A percentile compares a stretch with the other conserved stretches of the same genome.
Conservation (phyloP, 2,797 vertebrate species). For the Epinephelus malabaricus region DNA sequence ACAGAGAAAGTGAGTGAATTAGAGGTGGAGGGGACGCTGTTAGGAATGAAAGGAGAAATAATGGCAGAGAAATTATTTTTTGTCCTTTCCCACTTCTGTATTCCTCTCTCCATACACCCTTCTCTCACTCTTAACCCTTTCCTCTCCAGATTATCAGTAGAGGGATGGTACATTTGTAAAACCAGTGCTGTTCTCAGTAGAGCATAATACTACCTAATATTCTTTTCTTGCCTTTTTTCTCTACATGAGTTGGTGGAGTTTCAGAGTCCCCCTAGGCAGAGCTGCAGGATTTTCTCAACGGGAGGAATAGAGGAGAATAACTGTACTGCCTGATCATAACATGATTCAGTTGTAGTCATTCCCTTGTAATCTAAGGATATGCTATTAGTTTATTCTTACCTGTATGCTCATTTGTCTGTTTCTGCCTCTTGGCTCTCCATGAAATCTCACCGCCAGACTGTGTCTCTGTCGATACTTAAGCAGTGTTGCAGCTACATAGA, state of each 20-base stretch:
- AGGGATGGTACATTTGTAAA: constrained; percentile 23
- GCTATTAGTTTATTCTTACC: not conserved
- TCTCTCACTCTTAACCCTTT: not conserved
- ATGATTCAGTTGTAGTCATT: constrained; percentile 13
- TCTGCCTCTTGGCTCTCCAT: constrained; percentile 13
- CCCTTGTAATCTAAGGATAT: not conserved
- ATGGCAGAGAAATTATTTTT: constrained; percentile 11
- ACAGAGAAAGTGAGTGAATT: constrained; percentile 36
- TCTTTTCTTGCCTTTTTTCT: constrained; percentile 15
- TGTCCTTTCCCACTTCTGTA: not conserved
- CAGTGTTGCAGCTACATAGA: constrained; percentile 29
- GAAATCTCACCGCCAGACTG: constrained; percentile 7
- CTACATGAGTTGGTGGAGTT: not conserved
- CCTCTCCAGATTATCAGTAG: constrained; percentile 1
- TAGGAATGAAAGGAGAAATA: constrained; percentile 37
- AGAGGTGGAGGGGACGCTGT: constrained; percentile 24
- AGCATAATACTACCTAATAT: constrained; percentile 1
- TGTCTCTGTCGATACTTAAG: constrained; percentile 23
- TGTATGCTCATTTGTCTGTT: not conserved
- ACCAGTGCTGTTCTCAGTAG: constrained; percentile 2
- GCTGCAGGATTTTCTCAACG: not conserved
- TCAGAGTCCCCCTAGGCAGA: constrained; percentile 3
- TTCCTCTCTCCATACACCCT: not conserved
- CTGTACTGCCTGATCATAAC: not conserved
- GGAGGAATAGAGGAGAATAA: not conserved